Evolutionary conservation across 2,113 vertebrate species (phyloP), one percentile per base, ranked within the genome.

Genomic region (Chroicocephalus ridibundus): DNA sequence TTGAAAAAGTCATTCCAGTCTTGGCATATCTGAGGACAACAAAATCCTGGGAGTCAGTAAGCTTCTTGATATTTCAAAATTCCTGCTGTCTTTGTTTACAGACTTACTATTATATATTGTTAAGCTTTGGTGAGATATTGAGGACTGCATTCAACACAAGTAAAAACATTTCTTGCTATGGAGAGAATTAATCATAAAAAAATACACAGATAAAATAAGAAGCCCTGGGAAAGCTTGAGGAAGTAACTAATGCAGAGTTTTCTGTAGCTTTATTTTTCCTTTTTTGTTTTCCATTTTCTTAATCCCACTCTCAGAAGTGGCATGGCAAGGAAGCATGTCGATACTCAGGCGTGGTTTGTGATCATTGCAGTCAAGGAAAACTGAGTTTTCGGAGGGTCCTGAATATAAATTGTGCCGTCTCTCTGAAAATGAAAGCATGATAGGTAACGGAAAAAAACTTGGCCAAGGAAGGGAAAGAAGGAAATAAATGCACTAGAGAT

Each of bases 41-140:
- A 93, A 75, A 76, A 82, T 94, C 61, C 57, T 57, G 26, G 25
- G 34, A 69, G 51, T 47, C 81, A 47, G 34, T 64, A 70, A 88
- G 29, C 65, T 81, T 75, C 42, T n/a, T 76, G 65, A 32, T 96
- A 75, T 91, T 94, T 94, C 42, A 70, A 60, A 94, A 89, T 71
- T 82, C 65, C 77, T 95, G 34, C 84, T 87, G 61, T 79, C 47
- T 96, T 54, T 95, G 74, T 96, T 95, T 91, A 90, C 84, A 95
- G 49, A 44, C 27, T 81, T 91, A 14, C 8, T 79, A 9, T 65
- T 87, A 69, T 10, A 36, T 75, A 47, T 84, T 71, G 47, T 76
- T 93, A 69, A 82, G 2, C 21, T 49, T 55, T 40, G 36, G 58
- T 87, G 49, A 85, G 52, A 66, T 75, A 82, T 36, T 89, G 47